Evolutionary conservation across 2,888 invertebrate species (phyloP).

Genomic region (Falcaria lacertinaria): DNA sequence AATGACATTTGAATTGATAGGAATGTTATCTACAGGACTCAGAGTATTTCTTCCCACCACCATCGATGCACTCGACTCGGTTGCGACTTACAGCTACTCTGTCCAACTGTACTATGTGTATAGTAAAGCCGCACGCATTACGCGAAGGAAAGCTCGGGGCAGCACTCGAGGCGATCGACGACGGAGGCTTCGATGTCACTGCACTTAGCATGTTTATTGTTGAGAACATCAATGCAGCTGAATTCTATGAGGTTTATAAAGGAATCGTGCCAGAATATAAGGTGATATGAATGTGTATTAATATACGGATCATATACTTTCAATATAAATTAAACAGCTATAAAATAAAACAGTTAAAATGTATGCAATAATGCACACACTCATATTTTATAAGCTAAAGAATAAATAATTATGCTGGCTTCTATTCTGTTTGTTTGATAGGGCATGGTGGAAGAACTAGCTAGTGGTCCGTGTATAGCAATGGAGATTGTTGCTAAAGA

Average conservation of each 20-base stretch:
- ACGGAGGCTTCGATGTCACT: conserved; percentile 87
- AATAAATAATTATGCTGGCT: too few species aligned
- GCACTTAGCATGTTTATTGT: conserved; percentile 90
- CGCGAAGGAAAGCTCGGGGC: conserved; percentile 85
- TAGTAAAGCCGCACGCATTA: conserved; percentile 95
- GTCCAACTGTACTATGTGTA: conserved; percentile 86
- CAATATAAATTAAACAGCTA: too few species aligned
- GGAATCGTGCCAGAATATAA: conserved; percentile 90
- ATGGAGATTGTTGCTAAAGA: conserved; percentile 88
- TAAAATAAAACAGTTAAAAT: too few species aligned
- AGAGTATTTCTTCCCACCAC: conserved; percentile 81
- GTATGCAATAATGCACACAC: too few species aligned
- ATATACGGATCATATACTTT: not conserved
- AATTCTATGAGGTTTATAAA: conserved; percentile 96
- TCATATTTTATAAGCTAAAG: too few species aligned
- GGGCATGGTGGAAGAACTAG: conserved; percentile 91
- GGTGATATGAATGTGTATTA: conserved; percentile 52
- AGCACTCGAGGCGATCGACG: conserved; percentile 84
- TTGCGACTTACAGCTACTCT: conserved; percentile 78
- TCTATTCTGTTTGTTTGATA: conserved; percentile 34
- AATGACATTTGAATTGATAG: too few species aligned
- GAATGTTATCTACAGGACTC: conserved; percentile 60
- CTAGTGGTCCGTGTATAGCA: conserved; percentile 91
- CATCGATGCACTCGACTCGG: conserved; percentile 47
- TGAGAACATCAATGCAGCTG: conserved; percentile 90